Evolutionary conservation across 2,113 vertebrate species (phyloP).

Genomic region (Charina bottae): DNA sequence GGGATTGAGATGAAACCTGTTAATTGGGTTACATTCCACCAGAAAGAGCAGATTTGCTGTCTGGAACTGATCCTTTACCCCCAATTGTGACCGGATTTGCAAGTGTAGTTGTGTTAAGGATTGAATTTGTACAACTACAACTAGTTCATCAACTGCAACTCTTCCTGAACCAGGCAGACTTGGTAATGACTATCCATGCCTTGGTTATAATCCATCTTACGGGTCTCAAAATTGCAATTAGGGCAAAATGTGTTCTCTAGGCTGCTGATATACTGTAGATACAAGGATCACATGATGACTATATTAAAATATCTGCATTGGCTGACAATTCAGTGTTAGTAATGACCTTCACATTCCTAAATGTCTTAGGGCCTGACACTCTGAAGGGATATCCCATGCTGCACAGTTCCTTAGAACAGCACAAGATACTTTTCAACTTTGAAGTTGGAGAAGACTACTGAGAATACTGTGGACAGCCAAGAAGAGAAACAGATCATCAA

Average conservation of each 20-base stretch:
- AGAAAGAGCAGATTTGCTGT: neutral
- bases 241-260: neutral
- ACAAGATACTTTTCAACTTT: neutral
- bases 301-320: neutral
- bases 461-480: neutral
- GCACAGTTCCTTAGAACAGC: neutral
- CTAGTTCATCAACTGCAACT: neutral
- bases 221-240: neutral
- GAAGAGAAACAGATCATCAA: neutral
- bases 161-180: neutral
- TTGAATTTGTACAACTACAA: neutral
- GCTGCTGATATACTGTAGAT: neutral
- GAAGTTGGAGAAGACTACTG: neutral
- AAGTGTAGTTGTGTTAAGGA: neutral
- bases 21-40: neutral
- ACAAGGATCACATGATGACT: neutral
- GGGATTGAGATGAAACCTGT: neutral
- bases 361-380: neutral
- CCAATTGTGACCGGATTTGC: neutral
- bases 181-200: neutral
- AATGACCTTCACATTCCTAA: neutral
- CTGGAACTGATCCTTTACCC: neutral
- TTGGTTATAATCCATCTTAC: neutral
- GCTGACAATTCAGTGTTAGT: neutral
- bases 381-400: neutral